Evolutionary conservation across 2,113 vertebrate species (phyloP).

Genomic region (Orthonyx spaldingii): DNA sequence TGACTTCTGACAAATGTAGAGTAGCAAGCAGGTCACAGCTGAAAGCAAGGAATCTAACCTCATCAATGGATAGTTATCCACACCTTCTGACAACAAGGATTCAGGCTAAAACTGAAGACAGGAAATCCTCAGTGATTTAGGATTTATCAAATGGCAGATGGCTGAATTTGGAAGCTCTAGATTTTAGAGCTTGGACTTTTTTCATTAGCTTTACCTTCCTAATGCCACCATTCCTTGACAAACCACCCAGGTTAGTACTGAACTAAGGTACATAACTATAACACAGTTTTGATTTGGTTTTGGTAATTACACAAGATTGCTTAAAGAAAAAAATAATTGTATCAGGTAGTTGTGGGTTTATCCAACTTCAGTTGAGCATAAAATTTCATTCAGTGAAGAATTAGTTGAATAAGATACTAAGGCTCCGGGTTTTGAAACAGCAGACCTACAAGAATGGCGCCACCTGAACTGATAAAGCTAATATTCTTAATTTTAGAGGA

Average conservation of each 20-base stretch:
- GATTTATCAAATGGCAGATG: neutral
- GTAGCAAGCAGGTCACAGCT: neutral
- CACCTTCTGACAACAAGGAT: neutral
- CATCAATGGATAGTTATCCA: neutral
- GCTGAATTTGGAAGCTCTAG: neutral
- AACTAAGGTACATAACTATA: neutral
- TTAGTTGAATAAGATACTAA: neutral
- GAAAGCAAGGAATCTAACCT: neutral
- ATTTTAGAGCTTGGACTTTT: neutral
- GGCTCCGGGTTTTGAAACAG: neutral
- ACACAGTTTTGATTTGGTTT: neutral
- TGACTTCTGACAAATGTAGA: neutral
- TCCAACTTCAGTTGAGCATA: neutral
- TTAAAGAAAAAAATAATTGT: neutral
- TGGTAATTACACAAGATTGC: neutral
- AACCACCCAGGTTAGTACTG: neutral
- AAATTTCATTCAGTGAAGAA: neutral
- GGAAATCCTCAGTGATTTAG: neutral
- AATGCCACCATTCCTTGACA: neutral
- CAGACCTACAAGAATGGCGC: neutral
- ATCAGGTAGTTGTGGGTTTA: neutral
- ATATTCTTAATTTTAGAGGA: neutral
- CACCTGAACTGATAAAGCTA: neutral
- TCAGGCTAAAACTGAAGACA: neutral
- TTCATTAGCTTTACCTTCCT: neutral